A percentile compares a stretch with the other conserved stretches of the same genome.
Evolutionary conservation across 1,140 invertebrate species (phyloP).

Genomic region (Melitaea cinxia): DNA sequence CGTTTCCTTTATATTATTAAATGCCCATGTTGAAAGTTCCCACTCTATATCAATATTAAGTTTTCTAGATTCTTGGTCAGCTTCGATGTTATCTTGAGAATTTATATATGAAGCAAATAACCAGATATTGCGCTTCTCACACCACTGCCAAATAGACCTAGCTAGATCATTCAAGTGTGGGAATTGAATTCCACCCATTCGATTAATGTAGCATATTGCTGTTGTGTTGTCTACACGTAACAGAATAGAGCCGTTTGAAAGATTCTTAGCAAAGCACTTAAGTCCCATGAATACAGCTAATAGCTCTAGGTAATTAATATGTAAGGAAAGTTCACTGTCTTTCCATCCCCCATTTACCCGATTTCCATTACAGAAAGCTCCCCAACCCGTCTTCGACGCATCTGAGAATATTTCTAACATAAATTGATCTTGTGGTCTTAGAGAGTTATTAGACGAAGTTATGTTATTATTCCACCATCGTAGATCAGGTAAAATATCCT

Average conservation of each 20-base stretch:
- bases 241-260: constrained; percentile 19
- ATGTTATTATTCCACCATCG: neutral
- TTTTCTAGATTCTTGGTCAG: constrained; percentile 15
- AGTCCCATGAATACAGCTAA: neutral
- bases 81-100: neutral
- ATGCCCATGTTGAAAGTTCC: neutral
- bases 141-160: constrained; percentile 60
- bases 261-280: neutral
- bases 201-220: neutral
- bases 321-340: neutral
- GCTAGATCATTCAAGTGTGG: constrained; percentile 48
- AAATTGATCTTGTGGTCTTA: no score
- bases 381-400: neutral
- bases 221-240: neutral
- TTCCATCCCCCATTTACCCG: neutral
- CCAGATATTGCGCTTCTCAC: constrained; percentile 52
- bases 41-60: constrained; percentile 23
- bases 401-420: neutral
- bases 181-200: constrained; percentile 13
- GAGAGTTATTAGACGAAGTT: neutral
- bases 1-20: neutral
- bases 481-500: neutral
- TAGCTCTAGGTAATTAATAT: neutral
- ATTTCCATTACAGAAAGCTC: neutral
- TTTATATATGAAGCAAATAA: constrained; percentile 61